Percentiles rank a stretch among this genome's conserved stretches.
phyloP scores from a whole-genome alignment of 1,140 invertebrate genomes.

The Phymorhynchus buccinoides region DNA sequence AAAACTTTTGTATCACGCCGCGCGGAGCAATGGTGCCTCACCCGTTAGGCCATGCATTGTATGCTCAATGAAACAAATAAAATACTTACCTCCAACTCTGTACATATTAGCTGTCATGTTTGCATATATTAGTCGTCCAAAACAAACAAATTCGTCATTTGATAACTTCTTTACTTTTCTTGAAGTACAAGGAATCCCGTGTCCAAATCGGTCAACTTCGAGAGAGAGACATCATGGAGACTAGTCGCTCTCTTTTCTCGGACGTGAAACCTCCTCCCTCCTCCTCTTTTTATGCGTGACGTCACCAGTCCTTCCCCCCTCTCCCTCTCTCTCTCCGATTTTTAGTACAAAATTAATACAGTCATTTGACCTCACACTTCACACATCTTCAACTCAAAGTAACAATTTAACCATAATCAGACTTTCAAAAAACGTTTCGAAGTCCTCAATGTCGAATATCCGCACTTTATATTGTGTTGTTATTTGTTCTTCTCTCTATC shows the following conservation, averaged over 20 bases:
- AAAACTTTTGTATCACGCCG: slow-evolving; percentile 5
- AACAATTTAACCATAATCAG: neutral
- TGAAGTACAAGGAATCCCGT: neutral
- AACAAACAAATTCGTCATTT: neutral
- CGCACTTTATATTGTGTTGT: neutral
- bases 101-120: slow-evolving; percentile 97
- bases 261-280: slow-evolving; percentile 66
- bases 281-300: slow-evolving; percentile 73
- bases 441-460: slow-evolving; percentile 25
- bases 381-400: neutral
- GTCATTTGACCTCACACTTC: neutral
- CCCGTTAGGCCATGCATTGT: neutral
- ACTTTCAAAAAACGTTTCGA: neutral
- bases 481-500: slow-evolving; percentile 37
- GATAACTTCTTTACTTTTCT: slow-evolving; percentile 10
- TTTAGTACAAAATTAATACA: neutral
- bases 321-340: neutral
- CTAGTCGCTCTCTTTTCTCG: slow-evolving; percentile 73
- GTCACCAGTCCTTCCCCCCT: slow-evolving; percentile 71
- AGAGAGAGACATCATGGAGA: slow-evolving; percentile 70
- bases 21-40: neutral
- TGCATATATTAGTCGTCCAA: slow-evolving; percentile 31
- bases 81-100: slow-evolving; percentile 91
- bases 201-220: slow-evolving; percentile 44
- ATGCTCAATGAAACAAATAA: neutral